Conservation (phyloP, 2,888 invertebrate genomes). For the Pachycephus smyrnensis region DNA sequence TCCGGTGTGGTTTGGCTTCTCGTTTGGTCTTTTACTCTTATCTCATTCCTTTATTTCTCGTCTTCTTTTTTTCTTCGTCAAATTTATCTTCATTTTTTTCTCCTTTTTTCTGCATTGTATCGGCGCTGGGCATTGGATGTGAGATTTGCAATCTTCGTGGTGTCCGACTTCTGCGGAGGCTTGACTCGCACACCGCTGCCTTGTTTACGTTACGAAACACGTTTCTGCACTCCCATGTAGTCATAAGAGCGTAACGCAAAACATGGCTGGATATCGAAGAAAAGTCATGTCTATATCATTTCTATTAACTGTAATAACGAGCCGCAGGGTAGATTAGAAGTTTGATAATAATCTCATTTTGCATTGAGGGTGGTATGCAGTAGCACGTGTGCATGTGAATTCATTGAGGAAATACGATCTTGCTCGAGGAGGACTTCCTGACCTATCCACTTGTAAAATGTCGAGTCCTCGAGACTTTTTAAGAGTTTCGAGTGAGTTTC, state of each 20-base stretch:
- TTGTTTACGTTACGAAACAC: constrained; percentile 42
- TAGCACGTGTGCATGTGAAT: background rate
- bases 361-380: background rate
- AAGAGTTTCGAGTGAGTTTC: background rate
- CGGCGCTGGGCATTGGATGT: background rate
- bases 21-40: constrained; percentile 14
- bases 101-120: background rate
- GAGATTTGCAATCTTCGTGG: constrained; percentile 19
- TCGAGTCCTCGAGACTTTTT: background rate
- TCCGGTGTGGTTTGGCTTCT: constrained; percentile 28
- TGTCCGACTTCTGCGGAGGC: constrained; percentile 30
- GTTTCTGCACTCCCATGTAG: constrained; percentile 40
- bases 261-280: constrained; percentile 25
- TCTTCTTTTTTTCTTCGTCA: background rate
- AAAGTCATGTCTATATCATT: constrained; percentile 1
- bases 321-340: background rate
- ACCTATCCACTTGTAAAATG: background rate
- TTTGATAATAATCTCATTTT: background rate
- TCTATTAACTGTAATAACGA: background rate
- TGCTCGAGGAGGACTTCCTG: background rate
- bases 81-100: background rate
- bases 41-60: constrained; percentile 1
- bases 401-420: background rate
- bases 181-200: constrained; percentile 16
- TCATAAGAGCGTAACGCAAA: constrained; percentile 50